A percentile compares a stretch with the other conserved stretches of the same genome.
Conservation (phyloP, 2,797 vertebrate genomes). For the Linurgus olivaceus region DNA sequence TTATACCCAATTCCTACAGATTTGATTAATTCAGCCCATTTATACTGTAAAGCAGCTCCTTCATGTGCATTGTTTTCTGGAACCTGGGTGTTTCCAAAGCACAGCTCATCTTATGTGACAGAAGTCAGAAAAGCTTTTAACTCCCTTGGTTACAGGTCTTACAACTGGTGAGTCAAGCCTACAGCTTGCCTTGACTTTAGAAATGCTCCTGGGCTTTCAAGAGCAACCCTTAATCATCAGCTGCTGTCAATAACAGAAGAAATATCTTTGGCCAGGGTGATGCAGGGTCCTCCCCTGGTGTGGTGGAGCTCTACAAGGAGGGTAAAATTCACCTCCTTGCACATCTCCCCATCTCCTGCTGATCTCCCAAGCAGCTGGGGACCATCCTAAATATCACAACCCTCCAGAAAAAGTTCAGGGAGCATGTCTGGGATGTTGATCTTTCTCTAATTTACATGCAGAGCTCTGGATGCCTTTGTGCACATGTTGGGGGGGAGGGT, state of each 20-base stretch:
- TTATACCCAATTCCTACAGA: not conserved
- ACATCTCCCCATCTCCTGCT: not conserved
- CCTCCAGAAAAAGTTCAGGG: not conserved
- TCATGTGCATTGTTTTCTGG: not conserved
- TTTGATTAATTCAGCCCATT: not conserved
- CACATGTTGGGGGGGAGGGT: accelerated
- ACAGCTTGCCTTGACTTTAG: not conserved
- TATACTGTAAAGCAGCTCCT: not conserved
- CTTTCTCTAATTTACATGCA: not conserved
- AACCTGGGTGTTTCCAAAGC: not conserved
- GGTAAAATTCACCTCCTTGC: not conserved
- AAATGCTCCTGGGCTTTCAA: not conserved
- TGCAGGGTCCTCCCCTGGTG: not conserved
- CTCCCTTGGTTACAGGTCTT: not conserved
- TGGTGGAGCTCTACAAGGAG: not conserved
- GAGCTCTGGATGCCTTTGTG: not conserved
- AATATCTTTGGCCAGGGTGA: not conserved
- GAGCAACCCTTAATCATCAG: not conserved
- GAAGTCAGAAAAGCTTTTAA: not conserved
- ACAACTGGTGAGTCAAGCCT: not conserved
- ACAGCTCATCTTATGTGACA: not conserved
- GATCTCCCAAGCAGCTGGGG: not conserved
- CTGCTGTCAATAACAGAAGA: not conserved
- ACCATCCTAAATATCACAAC: not conserved
- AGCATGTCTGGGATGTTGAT: not conserved